phyloP scores from a whole-genome alignment of 2,113 vertebrate species.

The Corythornis madagascariensis region DNA sequence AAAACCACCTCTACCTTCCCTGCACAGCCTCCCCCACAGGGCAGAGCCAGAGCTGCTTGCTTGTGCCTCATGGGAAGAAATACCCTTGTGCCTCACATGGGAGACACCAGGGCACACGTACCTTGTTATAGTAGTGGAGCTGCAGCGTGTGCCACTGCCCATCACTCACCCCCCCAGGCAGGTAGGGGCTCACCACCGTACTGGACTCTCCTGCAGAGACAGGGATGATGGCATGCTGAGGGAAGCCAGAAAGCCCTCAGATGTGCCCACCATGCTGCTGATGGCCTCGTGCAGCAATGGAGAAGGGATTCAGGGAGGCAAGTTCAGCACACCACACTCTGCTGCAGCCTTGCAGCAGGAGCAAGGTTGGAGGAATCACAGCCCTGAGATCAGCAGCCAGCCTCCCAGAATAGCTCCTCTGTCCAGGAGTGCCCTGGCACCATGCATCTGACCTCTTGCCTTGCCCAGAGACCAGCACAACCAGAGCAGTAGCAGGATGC shows the following conservation, averaged over 20 bases:
- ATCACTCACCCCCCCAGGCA: slow-evolving; percentile 91
- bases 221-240: background rate
- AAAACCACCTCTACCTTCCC: background rate
- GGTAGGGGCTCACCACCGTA: slow-evolving; percentile 91
- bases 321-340: fast-evolving
- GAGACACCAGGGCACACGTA: slow-evolving; percentile 12
- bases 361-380: background rate
- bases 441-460: fast-evolving
- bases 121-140: slow-evolving; percentile 98
- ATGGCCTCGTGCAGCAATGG: fast-evolving
- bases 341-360: background rate
- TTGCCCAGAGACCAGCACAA: background rate
- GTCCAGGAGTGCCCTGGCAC: background rate
- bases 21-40: background rate
- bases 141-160: slow-evolving; percentile 95
- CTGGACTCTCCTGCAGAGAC: slow-evolving; percentile 87
- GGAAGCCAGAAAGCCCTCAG: background rate
- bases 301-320: background rate
- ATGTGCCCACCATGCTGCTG: fast-evolving
- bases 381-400: background rate
- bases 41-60: fast-evolving
- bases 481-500: background rate
- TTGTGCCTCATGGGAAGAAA: fast-evolving
- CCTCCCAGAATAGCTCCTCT: background rate
- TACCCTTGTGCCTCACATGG: fast-evolving